Evolutionary conservation across 1,140 invertebrate species (phyloP).

Genomic region (Hylaeus volcanicus): DNA sequence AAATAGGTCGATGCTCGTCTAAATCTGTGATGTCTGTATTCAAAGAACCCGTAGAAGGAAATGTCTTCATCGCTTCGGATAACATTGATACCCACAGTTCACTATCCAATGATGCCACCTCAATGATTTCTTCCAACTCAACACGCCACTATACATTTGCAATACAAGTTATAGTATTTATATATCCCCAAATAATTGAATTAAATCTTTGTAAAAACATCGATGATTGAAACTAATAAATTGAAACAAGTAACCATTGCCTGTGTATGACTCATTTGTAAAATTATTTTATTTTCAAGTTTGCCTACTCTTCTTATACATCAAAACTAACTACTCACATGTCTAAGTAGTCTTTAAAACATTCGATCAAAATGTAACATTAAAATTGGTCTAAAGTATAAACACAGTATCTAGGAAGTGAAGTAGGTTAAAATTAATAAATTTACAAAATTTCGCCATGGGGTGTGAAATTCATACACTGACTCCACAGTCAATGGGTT

Average conservation of each 20-base stretch:
- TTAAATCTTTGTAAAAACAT: neutral
- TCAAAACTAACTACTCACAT: no score
- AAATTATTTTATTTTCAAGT: no score
- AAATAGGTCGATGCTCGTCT: constrained; percentile 93
- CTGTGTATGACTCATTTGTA: no score
- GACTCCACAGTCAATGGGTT: neutral
- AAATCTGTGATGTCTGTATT: constrained; percentile 92
- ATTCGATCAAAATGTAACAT: no score
- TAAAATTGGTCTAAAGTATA: no score
- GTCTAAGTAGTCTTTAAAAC: no score
- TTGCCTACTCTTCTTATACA: no score
- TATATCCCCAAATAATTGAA: neutral
- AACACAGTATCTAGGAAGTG: no score
- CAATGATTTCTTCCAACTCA: constrained; percentile 96
- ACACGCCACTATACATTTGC: constrained; percentile 89
- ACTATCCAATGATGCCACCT: constrained; percentile 93
- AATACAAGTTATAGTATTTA: constrained; percentile 55
- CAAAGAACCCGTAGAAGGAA: constrained; percentile 91
- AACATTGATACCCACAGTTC: constrained; percentile 98
- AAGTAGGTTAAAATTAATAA: no score
- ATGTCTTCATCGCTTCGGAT: constrained; percentile 96
- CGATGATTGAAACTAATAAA: neutral
- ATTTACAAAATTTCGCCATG: no score
- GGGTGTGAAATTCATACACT: no score
- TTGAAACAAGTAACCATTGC: neutral